A percentile compares a stretch with the other conserved stretches of the same genome.
Evolutionary conservation across 2,113 vertebrate genomes (phyloP).

Genomic region (Cryptoleucopteryx plumbea): DNA sequence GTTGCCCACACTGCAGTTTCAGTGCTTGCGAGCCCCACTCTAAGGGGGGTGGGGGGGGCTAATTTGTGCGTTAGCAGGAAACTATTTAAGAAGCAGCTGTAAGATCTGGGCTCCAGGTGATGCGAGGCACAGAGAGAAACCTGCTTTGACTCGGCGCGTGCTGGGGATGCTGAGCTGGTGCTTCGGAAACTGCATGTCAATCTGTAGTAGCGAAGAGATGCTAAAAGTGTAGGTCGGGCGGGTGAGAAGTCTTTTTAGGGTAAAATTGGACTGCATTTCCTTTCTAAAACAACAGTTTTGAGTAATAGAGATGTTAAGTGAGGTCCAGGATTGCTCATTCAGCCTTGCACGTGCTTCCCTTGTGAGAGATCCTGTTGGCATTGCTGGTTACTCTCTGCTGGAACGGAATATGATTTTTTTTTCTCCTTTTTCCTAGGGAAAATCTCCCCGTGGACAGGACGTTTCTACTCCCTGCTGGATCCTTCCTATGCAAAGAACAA

Average conservation of each 20-base stretch:
- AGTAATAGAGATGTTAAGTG: rapidly evolving
- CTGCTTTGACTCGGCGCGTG: rapidly evolving
- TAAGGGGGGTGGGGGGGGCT: rapidly evolving
- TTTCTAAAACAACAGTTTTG: background rate
- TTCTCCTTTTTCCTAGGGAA: conserved; percentile 78
- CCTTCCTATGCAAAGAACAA: conserved; percentile 99
- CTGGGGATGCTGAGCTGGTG: background rate
- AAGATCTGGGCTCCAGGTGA: background rate
- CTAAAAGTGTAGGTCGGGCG: background rate
- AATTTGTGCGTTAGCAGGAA: background rate
- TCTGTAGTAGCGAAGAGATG: background rate
- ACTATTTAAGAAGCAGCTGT: background rate
- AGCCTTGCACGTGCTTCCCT: background rate
- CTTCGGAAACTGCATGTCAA: background rate
- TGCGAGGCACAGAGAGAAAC: background rate
- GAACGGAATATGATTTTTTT: background rate
- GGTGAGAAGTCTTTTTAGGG: background rate
- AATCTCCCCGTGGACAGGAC: conserved; percentile 97
- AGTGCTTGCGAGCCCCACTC: no score
- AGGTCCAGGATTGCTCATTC: background rate
- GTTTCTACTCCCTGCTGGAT: conserved; percentile 96
- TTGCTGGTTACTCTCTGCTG: rapidly evolving
- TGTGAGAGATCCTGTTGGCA: rapidly evolving
- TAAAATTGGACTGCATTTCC: background rate
- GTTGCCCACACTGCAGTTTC: rapidly evolving